Evolutionary conservation across 2,113 vertebrate species (phyloP), one percentile per base, ranked within the genome.

Genomic region (Australoheros scitulus): DNA sequence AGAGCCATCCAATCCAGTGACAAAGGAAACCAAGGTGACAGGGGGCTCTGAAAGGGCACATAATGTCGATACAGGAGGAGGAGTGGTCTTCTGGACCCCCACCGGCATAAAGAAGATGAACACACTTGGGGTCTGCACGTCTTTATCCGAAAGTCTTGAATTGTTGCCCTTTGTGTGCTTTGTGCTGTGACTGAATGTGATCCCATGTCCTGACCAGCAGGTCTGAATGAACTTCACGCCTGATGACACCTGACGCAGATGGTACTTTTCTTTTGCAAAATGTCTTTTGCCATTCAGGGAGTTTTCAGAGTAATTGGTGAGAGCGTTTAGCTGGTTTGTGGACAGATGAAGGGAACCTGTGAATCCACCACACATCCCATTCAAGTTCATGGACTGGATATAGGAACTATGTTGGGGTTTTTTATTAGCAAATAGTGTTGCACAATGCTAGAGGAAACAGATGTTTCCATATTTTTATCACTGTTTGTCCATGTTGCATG

Each of bases 31-130:
- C 84, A 79, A 88, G 87, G 88, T 91, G 79, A 92, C 17, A 32
- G 93, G 93, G 90, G 89, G 81, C 60, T 91, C 89, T 87, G 78
- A 95, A 95, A 95, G 94, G 94, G 90, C 94, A 95, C 76, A 86
- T 83, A 89, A 84, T 93, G 86, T 95, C 86, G 86, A 95, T 94
- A 93, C 74, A 84, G 84, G 82, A 93, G 89, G 93, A 89, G 92
- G 92, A 85, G 90, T 91, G 92, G 95, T 93, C 85, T 84, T 91
- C 76, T 84, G 87, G 92, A 86, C 87, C 91, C 91, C 93, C 88
- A 81, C 89, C 60, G 60, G 82, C 84, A 80, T 22, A 64, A 61
- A 82, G 87, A 84, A 91, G 89, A 92, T 92, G 90, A 88, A 86
- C 91, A 92, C 89, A 76, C 88, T 87, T 34, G 50, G 89, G 81